A percentile compares a stretch with the other conserved stretches of the same genome.
phyloP scores from a whole-genome alignment of 2,113 vertebrate genomes.

The Calonectris borealis region DNA sequence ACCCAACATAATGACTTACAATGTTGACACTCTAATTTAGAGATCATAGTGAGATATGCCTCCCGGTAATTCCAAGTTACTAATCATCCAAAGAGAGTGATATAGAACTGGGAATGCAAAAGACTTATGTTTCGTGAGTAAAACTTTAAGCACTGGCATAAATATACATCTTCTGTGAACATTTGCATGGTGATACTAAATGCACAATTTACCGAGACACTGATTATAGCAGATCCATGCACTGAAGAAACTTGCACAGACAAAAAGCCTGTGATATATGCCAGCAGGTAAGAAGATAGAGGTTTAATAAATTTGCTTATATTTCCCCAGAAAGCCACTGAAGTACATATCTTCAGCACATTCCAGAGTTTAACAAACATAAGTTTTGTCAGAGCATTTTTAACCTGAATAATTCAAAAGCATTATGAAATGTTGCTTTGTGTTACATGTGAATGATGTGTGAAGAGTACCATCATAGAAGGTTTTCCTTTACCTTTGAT shows the following conservation, averaged over 20 bases:
- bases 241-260: neutral
- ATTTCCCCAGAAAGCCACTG: neutral
- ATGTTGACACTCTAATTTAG: neutral
- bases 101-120: neutral
- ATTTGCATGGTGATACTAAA: neutral
- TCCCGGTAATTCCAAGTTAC: neutral
- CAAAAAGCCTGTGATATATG: neutral
- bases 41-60: neutral
- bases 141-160: neutral
- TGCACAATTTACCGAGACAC: fast-evolving
- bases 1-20: neutral
- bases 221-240: neutral
- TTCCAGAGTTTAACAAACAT: neutral
- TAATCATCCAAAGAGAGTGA: neutral
- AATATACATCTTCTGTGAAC: neutral
- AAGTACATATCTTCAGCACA: neutral
- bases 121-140: neutral
- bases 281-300: neutral
- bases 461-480: neutral
- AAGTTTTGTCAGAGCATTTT: neutral
- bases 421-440: neutral
- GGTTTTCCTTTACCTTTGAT: neutral
- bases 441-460: neutral
- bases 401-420: neutral
- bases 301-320: neutral